A percentile compares a stretch with the other conserved stretches of the same genome.
phyloP scores from a whole-genome alignment of 1,140 invertebrate species.

The Piezodorus guildinii region DNA sequence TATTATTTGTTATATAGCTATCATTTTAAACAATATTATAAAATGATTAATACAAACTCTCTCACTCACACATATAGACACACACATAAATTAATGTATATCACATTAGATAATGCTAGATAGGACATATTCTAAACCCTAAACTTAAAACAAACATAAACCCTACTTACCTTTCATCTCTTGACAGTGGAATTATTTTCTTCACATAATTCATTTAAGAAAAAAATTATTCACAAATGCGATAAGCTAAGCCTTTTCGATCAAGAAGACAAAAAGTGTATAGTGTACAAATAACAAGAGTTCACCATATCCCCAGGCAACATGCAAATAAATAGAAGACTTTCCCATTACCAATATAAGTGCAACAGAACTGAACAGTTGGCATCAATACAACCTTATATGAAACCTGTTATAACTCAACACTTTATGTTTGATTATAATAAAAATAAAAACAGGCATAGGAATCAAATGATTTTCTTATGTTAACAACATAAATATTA shows the following conservation, averaged over 20 bases:
- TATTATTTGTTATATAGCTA: too few species aligned
- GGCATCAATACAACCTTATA: neutral
- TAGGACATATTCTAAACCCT: neutral
- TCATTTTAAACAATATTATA: too few species aligned
- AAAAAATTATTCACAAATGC: constrained; percentile 2
- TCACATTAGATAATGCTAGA: too few species aligned
- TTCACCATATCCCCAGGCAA: constrained; percentile 13
- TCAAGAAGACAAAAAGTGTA: constrained; percentile 13
- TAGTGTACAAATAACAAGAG: constrained; percentile 11
- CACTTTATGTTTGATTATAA: too few species aligned
- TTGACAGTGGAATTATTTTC: neutral
- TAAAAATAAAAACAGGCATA: too few species aligned
- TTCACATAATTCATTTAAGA: neutral
- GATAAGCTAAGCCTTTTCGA: constrained; percentile 9
- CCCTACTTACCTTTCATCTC: neutral
- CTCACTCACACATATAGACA: too few species aligned
- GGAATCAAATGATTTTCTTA: too few species aligned
- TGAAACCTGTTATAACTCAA: too few species aligned
- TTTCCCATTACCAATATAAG: constrained; percentile 5
- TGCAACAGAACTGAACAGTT: constrained; percentile 10
- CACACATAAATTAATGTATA: too few species aligned
- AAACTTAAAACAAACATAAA: constrained; percentile 3
- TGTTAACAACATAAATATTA: too few species aligned
- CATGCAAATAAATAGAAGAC: constrained; percentile 8
- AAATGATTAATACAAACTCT: too few species aligned